phyloP scores from a whole-genome alignment of 2,888 invertebrate species.

The Campaea margaritaria region DNA sequence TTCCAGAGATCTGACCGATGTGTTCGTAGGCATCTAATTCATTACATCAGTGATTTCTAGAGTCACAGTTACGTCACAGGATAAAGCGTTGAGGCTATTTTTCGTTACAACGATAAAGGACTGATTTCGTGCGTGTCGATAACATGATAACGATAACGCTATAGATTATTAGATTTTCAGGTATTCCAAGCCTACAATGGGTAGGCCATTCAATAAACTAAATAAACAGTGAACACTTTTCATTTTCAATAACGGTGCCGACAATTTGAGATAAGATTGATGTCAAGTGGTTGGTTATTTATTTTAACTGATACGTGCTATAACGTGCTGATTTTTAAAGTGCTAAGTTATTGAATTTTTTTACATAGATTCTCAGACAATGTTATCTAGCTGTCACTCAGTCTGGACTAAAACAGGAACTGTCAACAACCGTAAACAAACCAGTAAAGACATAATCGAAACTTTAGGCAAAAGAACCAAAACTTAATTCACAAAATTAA shows the following conservation, averaged over 20 bases:
- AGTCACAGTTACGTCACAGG: constrained; percentile 56
- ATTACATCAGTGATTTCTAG: constrained; percentile 59
- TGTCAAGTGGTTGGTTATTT: constrained; percentile 16
- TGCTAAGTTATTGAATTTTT: not conserved
- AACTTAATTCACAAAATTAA: not conserved
- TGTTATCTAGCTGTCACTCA: no score
- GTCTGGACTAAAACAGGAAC: not conserved
- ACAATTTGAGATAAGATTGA: constrained; percentile 33
- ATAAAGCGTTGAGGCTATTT: constrained; percentile 36
- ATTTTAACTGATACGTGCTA: constrained; percentile 15
- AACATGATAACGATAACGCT: constrained; percentile 47
- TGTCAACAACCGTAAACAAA: not conserved
- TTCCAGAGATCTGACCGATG: constrained; percentile 61
- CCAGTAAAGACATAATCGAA: not conserved
- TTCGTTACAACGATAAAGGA: constrained; percentile 40
- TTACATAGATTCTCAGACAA: not conserved
- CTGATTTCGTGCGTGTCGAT: constrained; percentile 43
- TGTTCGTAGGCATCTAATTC: constrained; percentile 40
- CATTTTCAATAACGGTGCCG: constrained; percentile 19
- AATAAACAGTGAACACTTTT: constrained; percentile 28
- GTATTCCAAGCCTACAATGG: constrained; percentile 19
- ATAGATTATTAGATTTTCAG: constrained; percentile 34
- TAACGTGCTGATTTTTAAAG: constrained; percentile 4
- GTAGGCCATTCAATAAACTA: constrained; percentile 30
- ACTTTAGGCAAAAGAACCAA: not conserved